These are phyloP conservation scores for Pemphredon lugubris DNA, from an alignment of 2,888 invertebrate species.

Conservation along the genomic window DNA sequence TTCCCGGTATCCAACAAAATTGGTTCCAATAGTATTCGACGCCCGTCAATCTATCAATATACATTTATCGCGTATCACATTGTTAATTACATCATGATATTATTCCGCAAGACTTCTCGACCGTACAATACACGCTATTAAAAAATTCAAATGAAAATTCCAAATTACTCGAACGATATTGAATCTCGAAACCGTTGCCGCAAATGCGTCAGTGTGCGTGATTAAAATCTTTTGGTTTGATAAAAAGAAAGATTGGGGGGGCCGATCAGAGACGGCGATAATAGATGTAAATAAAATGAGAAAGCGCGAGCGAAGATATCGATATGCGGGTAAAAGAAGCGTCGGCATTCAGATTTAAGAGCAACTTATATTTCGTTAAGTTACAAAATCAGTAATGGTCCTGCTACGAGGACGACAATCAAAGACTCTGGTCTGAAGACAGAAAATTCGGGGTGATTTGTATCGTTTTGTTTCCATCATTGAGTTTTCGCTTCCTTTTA, in stretches of 20 bases:
- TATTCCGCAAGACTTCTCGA: neutral
- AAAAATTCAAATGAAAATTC: too few species aligned
- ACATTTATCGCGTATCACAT: constrained; percentile 43
- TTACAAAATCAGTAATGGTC: constrained; percentile 47
- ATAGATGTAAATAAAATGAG: constrained; percentile 44
- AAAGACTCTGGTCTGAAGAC: constrained; percentile 26
- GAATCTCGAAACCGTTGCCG: too few species aligned
- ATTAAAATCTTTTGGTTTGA: too few species aligned
- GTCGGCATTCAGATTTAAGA: constrained; percentile 41
- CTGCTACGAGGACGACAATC: constrained; percentile 36
- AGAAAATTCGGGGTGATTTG: constrained; percentile 21
- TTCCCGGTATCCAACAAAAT: constrained; percentile 5
- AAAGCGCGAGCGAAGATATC: constrained; percentile 18
- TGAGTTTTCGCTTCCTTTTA: constrained; percentile 14
- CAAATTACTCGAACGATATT: too few species aligned
- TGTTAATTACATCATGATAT: constrained; percentile 11
- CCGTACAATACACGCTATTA: too few species aligned
- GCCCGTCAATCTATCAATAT: constrained; percentile 25
- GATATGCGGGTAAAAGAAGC: constrained; percentile 41
- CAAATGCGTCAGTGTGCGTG: too few species aligned
- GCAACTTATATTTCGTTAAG: constrained; percentile 56
- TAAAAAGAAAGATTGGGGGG: neutral
- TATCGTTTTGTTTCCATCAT: constrained; percentile 10
- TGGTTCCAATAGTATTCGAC: constrained; percentile 21
- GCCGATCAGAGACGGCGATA: too few species aligned